Percentiles rank a stretch among this genome's conserved stretches.
Evolutionary conservation across 2,888 invertebrate species (phyloP).

Genomic region (Pegoplata infirma): DNA sequence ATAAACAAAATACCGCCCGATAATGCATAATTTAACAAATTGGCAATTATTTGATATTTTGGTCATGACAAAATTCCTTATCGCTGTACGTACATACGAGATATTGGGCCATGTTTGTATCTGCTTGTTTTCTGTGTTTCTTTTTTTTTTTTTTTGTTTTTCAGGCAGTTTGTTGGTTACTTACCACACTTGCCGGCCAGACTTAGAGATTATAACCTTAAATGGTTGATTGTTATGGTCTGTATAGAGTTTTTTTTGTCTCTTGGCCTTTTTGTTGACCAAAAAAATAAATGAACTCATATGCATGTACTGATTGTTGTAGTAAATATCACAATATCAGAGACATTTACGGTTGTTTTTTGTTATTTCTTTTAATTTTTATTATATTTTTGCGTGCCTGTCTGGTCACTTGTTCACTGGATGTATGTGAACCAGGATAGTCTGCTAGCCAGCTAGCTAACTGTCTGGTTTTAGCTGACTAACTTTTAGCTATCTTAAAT

Average conservation of each 20-base stretch:
- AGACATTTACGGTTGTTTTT: slow-evolving; percentile 34
- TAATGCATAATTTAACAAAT: slow-evolving; percentile 77
- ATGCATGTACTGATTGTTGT: not conserved
- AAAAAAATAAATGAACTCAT: slow-evolving; percentile 9
- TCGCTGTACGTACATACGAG: slow-evolving; percentile 56
- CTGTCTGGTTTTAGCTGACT: no score
- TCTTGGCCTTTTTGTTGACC: not conserved
- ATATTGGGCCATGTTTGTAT: slow-evolving; percentile 54
- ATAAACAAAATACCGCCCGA: slow-evolving; percentile 75
- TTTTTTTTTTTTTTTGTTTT: no score
- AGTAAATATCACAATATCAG: slow-evolving; percentile 14
- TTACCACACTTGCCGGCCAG: not conserved
- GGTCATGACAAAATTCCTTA: slow-evolving; percentile 64
- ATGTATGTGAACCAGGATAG: not conserved
- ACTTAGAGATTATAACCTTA: slow-evolving; percentile 34
- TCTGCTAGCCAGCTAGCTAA: not conserved
- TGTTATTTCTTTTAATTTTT: slow-evolving; percentile 14
- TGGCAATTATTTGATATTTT: slow-evolving; percentile 64
- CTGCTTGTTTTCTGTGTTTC: slow-evolving; percentile 11
- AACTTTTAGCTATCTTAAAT: slow-evolving; percentile 44
- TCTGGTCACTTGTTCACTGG: slow-evolving; percentile 9
- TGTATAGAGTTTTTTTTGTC: slow-evolving; percentile 24
- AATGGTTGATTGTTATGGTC: slow-evolving; percentile 40
- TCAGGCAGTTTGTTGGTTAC: not conserved
- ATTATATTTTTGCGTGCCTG: slow-evolving; percentile 32